Conservation (phyloP, 1,140 invertebrate genomes). For the Drosophila gunungcola region DNA sequence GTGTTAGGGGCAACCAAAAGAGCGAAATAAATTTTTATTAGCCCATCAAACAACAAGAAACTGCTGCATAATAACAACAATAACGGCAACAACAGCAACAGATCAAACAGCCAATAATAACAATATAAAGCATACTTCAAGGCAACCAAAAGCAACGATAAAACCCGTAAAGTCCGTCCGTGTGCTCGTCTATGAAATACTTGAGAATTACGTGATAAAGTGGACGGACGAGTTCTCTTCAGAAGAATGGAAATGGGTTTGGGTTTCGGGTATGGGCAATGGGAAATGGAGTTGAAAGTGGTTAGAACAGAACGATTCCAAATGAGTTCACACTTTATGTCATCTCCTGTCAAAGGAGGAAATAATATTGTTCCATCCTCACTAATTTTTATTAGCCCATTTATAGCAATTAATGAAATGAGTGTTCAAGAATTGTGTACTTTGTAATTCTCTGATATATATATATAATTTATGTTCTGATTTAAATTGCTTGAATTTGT, state of each 20-base stretch:
- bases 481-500: too few relatives aligned
- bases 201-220: constrained; percentile 76
- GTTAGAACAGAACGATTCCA: constrained; percentile 6
- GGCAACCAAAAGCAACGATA: constrained; percentile 48
- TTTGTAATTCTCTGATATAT: too few relatives aligned
- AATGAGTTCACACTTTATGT: constrained; percentile 52
- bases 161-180: constrained; percentile 31
- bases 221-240: constrained; percentile 56
- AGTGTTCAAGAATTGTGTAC: too few relatives aligned
- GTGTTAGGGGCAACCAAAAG: constrained; percentile 9
- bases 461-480: too few relatives aligned
- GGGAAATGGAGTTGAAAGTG: constrained; percentile 5
- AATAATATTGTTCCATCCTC: neutral
- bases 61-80: constrained; percentile 79
- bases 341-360: neutral
- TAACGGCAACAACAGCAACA: constrained; percentile 37
- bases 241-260: constrained; percentile 21
- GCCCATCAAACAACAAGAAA: constrained; percentile 69
- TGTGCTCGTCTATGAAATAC: constrained; percentile 42
- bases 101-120: constrained; percentile 71
- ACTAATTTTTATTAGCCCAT: constrained; percentile 8
- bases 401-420: neutral
- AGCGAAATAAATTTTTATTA: constrained; percentile 78
- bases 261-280: neutral
- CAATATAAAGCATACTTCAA: constrained; percentile 61